These are phyloP conservation scores for Athalia cordata DNA, from an alignment of 2,888 invertebrate species.

Conservation along the genomic window DNA sequence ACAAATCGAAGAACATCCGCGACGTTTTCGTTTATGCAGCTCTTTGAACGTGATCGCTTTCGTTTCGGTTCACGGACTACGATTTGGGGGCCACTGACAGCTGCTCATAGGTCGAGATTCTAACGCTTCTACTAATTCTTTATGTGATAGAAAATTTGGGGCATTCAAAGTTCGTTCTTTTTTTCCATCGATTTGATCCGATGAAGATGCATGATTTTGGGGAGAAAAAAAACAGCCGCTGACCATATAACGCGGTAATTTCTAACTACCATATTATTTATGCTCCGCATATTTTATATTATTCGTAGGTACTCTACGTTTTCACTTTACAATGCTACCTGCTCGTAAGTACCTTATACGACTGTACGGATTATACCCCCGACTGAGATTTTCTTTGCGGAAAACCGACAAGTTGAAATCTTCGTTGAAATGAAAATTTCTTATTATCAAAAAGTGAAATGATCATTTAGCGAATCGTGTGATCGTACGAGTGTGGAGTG, in stretches of 20 bases:
- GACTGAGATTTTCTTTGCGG: constrained; percentile 5
- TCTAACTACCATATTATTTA: constrained; percentile 16
- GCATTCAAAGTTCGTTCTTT: too few relatives aligned
- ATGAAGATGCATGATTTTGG: background rate
- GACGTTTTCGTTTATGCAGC: background rate
- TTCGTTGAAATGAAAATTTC: too few relatives aligned
- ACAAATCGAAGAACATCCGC: constrained; percentile 37
- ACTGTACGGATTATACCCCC: constrained; percentile 32
- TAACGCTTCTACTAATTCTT: background rate
- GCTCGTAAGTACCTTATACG: constrained; percentile 36
- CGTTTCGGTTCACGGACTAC: background rate
- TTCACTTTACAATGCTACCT: constrained; percentile 42
- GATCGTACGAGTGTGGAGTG: constrained; percentile 42
- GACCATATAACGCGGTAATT: background rate
- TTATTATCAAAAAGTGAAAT: too few relatives aligned
- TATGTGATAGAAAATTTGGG: too few relatives aligned
- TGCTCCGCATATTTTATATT: background rate
- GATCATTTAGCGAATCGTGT: constrained; percentile 42
- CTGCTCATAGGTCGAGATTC: background rate
- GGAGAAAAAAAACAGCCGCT: background rate
- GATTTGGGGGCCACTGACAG: background rate
- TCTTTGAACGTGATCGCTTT: constrained; percentile 23
- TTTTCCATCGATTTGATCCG: constrained; percentile 2
- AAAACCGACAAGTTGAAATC: too few relatives aligned
- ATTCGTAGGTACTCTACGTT: background rate